Conservation (phyloP, 2,113 vertebrate genomes). For the Equus przewalskii region DNA sequence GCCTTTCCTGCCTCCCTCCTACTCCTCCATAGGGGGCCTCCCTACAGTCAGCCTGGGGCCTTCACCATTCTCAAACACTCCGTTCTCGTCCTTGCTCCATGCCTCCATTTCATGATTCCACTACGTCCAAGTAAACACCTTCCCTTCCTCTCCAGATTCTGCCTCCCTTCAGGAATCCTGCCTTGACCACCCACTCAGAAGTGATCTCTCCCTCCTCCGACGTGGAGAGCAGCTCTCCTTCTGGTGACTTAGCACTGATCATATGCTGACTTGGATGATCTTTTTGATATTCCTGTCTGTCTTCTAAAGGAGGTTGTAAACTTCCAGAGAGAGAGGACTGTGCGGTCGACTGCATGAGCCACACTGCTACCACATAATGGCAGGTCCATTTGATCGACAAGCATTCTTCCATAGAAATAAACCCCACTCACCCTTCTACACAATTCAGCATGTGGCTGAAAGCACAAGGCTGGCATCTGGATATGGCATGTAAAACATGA, state of each 20-base stretch:
- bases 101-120: neutral
- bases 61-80: neutral
- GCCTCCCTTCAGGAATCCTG: neutral
- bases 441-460: neutral
- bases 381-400: fast-evolving
- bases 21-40: neutral
- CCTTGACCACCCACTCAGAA: neutral
- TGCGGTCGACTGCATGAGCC: neutral
- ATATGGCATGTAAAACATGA: neutral
- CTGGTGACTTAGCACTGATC: neutral
- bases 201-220: neutral
- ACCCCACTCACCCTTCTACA: neutral
- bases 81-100: neutral
- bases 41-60: fast-evolving
- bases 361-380: neutral
- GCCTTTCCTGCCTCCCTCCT: neutral
- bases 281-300: neutral
- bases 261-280: neutral
- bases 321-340: neutral
- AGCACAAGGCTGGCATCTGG: neutral
- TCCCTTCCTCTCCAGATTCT: neutral
- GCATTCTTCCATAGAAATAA: neutral
- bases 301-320: neutral
- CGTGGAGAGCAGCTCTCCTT: neutral
- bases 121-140: neutral